Evolutionary conservation across 2,797 vertebrate species (phyloP), one percentile per base, ranked within the genome.

Genomic region (Catostomus latipinnis): DNA sequence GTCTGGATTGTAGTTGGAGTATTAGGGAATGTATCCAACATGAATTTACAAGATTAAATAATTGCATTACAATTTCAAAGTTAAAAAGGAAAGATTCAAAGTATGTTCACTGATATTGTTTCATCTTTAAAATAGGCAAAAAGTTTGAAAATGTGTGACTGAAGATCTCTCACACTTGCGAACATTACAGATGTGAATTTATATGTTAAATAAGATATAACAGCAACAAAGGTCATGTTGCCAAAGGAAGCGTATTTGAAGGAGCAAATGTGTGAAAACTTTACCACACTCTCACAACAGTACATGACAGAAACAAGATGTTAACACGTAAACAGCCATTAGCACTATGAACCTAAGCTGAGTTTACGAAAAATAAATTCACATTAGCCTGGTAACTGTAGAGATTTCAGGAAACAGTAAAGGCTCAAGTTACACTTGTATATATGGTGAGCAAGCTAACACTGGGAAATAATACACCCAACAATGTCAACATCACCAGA

Each of bases 181-280:
- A 46, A 16, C 8, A 12, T 18, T 6, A 58, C n/a, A 18, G 10
- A 2, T 58, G 45, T 16, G 14, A 57, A 10, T 46, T 4, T 48
- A n/a, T 0, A 71, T 46, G 34, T 57, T 8, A 13, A 43, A 43
- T 16, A 22, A 4, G 10, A 43, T 70, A 5, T 6, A 56, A 7
- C 45, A 0, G 34, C 2, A 18, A 58, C 0, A 5, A 8, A 48
- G 52, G 3, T 4, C 11, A 3, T 16, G 5, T 57, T 9, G 6
- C 13, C 49, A 71, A n/a, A 71, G 54, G 54, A 71, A 71, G 54
- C 43, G 46, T 12, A 71, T 10, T 7, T n/a, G 16, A 49, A n/a
- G 5, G 45, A 60, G 71, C 0, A 4, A 50, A 60, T 69, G 1
- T 45, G 10, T 34, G 34, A 34, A 34, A 61, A 13, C 10, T 69